Evolutionary conservation across 1,140 invertebrate species (phyloP), one percentile per base, ranked within the genome.

Genomic region (Cephus cinctus): DNA sequence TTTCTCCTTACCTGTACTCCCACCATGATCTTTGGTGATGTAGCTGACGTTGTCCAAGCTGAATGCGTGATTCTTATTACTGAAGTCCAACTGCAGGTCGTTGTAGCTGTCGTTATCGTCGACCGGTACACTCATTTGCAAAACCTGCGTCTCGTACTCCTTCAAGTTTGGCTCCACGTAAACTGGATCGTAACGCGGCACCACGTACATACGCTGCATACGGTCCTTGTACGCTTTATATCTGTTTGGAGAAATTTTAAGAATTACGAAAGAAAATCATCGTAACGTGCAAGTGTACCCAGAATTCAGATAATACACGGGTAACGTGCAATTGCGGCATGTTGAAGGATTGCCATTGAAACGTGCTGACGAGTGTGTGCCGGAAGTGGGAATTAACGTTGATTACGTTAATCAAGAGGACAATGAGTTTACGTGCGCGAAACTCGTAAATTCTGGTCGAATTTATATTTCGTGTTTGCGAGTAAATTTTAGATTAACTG

Each of bases 91-190:
- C 61, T 92, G 89, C 12, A 92, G 63, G 67, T 92, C 89, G 50
- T 87, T 83, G 58, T 79, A 85, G 54, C 82, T 83, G 53, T 88
- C 86, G 51, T 81, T 87, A 50, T 90, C 88, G 54, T 91, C 89
- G 0, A 86, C 78, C 0, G 86, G 85, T 1, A 94, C 90, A 47
- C 89, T 90, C 91, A 94, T 93, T 52, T 92, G 89, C 2, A 94
- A 76, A 21, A 94, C 89, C 81, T 94, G 87, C 2, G 89, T 91
- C 72, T 92, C 89, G 66, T 92, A 92, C 66, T 92, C 88, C 66
- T 91, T 90, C 30, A 90, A 69, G 69, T 85, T 86, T 1, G 85
- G 83, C 54, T 89, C 87, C 0, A 88, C 85, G 54, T 88, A 88
- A 1, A 90, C 86, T 0, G 87, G 86, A 69, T 92, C 88, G 59